Conservation (phyloP, 35 echinoderm and acorn worm species). For the Anneissia japonica region DNA sequence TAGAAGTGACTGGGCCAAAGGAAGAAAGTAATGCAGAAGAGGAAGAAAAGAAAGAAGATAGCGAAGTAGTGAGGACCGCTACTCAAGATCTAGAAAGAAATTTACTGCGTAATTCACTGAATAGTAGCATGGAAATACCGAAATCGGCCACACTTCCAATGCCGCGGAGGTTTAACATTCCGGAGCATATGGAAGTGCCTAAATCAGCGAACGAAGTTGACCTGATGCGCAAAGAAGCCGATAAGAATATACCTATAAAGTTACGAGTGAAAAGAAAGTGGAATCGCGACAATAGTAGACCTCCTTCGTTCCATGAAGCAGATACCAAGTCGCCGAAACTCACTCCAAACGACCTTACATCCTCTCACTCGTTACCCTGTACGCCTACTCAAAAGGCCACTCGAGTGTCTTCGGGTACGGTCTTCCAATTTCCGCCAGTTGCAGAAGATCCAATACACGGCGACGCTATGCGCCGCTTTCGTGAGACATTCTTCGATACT, state of each 20-base stretch:
- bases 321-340: slow-evolving; percentile 96
- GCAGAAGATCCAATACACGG: slow-evolving; percentile 17
- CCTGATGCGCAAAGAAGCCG: neutral
- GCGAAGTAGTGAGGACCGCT: neutral
- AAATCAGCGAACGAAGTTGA: neutral
- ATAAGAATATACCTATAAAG: slow-evolving; percentile 72
- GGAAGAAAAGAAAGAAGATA: neutral
- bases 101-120: slow-evolving; percentile 22
- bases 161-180: slow-evolving; percentile 32
- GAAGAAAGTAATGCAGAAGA: neutral
- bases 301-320: slow-evolving; percentile 67
- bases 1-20: neutral
- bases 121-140: slow-evolving; percentile 29
- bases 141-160: slow-evolving; percentile 34
- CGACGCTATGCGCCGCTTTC: neutral
- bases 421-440: slow-evolving; percentile 85
- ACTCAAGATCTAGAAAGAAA: neutral
- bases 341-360: slow-evolving; percentile 36
- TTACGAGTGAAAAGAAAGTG: slow-evolving; percentile 93
- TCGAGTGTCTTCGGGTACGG: slow-evolving; percentile 28
- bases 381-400: slow-evolving; percentile 76
- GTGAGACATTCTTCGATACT: slow-evolving; percentile 5
- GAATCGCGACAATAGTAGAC: slow-evolving; percentile 67
- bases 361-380: slow-evolving; percentile 82
- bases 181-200: slow-evolving; percentile 47